A percentile compares a stretch with the other conserved stretches of the same genome.
phyloP scores from a whole-genome alignment of 2,797 vertebrate genomes.

The Channa striata region DNA sequence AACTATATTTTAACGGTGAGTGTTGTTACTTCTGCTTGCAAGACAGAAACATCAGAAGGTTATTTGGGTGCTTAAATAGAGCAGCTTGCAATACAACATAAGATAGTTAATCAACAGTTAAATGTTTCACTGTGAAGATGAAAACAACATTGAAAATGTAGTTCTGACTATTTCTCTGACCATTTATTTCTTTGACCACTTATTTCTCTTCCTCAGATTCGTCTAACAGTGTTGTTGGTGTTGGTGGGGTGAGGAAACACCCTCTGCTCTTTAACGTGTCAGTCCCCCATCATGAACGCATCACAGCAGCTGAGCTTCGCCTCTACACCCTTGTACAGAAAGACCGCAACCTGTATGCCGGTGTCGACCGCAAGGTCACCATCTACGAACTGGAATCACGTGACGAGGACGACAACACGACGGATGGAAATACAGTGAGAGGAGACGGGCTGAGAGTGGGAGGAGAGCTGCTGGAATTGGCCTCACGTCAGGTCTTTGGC shows the following conservation, averaged over 20 bases:
- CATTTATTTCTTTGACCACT: constrained; percentile 4
- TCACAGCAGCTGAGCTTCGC: constrained; percentile 92
- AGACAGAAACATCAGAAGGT: neutral
- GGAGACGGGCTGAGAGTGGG: constrained; percentile 41
- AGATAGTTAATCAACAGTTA: neutral
- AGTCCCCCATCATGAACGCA: constrained; percentile 92
- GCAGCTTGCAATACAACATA: neutral
- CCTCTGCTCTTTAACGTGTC: constrained; percentile 96
- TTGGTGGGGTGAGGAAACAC: constrained; percentile 88
- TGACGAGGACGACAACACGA: constrained; percentile 52
- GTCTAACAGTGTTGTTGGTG: constrained; percentile 82
- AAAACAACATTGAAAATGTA: too few species aligned
- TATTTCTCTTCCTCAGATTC: constrained; percentile 80
- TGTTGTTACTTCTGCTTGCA: neutral
- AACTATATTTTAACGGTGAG: neutral
- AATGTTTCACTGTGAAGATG: neutral
- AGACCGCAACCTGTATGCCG: constrained; percentile 89
- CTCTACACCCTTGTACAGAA: constrained; percentile 93
- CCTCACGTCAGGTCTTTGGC: constrained; percentile 91
- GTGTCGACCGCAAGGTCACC: constrained; percentile 92
- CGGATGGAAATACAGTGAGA: constrained; percentile 31
- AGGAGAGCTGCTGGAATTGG: constrained; percentile 81
- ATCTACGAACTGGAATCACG: constrained; percentile 86
- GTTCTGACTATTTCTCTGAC: too few species aligned
- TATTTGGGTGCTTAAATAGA: neutral